A percentile compares a stretch with the other conserved stretches of the same genome.
These are phyloP conservation scores for Ctena decussata DNA, from an alignment of 2,888 invertebrate genomes.

Conservation along the genomic window DNA sequence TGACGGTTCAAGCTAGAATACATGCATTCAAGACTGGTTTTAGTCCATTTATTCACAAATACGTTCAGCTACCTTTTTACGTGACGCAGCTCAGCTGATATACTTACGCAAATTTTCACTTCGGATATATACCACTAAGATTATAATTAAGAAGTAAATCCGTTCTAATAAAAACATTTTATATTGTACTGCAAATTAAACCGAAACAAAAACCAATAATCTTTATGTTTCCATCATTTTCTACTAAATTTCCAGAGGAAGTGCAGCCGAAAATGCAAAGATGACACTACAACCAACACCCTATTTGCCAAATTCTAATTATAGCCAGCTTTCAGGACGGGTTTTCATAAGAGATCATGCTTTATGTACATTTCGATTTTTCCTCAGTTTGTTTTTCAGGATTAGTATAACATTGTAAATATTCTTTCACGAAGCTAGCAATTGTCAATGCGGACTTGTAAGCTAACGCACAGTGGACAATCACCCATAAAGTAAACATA, in stretches of 20 bases:
- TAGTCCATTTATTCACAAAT: too few species aligned
- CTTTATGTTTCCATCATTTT: too few species aligned
- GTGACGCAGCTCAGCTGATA: too few species aligned
- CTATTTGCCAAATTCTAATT: background rate
- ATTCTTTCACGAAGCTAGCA: background rate
- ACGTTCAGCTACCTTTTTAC: too few species aligned
- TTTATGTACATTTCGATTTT: constrained; percentile 14
- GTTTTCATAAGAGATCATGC: background rate
- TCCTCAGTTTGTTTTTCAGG: background rate
- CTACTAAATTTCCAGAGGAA: too few species aligned
- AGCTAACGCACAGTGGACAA: background rate
- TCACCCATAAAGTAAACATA: background rate
- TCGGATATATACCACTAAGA: background rate
- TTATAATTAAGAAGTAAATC: background rate
- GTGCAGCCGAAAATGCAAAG: too few species aligned
- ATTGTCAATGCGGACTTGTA: background rate
- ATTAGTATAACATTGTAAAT: background rate
- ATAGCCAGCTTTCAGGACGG: background rate
- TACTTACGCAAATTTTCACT: constrained; percentile 7
- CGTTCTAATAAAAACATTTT: background rate
- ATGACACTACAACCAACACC: background rate
- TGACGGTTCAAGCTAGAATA: too few species aligned
- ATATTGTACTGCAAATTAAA: too few species aligned
- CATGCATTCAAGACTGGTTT: too few species aligned
- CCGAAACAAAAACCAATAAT: too few species aligned